A percentile compares a stretch with the other conserved stretches of the same genome.
Conservation (phyloP, 2,113 vertebrate genomes). For the Balaeniceps rex region DNA sequence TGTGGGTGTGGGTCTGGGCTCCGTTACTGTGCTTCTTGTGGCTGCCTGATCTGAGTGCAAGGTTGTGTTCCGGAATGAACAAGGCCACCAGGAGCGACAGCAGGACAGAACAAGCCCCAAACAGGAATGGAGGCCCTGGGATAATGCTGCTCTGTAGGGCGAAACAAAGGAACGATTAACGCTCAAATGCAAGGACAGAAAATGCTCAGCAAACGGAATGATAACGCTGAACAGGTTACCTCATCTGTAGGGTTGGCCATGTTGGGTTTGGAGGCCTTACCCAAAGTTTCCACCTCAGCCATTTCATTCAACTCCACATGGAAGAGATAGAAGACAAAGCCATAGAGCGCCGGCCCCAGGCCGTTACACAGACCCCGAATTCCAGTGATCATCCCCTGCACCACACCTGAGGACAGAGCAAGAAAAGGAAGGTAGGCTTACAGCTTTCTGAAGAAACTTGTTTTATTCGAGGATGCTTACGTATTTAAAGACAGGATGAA, state of each 20-base stretch:
- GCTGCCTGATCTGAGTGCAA: constrained; percentile 76
- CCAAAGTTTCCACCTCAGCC: constrained; percentile 74
- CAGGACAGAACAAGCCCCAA: constrained; percentile 90
- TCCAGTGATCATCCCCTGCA: constrained; percentile 92
- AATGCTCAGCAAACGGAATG: fast-evolving
- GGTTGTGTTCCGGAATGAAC: constrained; percentile 90
- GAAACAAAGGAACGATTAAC: background rate
- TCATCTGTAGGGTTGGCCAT: constrained; percentile 91
- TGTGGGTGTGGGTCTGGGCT: constrained; percentile 83
- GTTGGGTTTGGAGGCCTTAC: constrained; percentile 80
- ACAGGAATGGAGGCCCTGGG: constrained; percentile 91
- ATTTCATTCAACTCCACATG: constrained; percentile 86
- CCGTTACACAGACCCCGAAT: constrained; percentile 90
- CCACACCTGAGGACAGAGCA: constrained; percentile 76
- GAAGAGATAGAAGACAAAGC: constrained; percentile 90
- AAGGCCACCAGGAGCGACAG: constrained; percentile 90
- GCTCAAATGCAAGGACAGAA: background rate
- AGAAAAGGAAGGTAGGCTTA: background rate
- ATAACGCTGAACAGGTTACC: constrained; percentile 54
- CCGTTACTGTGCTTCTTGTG: constrained; percentile 88
- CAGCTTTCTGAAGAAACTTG: background rate
- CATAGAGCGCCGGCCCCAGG: constrained; percentile 85
- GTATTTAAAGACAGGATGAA: background rate
- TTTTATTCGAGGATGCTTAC: background rate
- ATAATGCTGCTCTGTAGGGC: constrained; percentile 85